Evolutionary conservation across 2,888 invertebrate genomes (phyloP).

Genomic region (Teinopalpus imperialis): DNA sequence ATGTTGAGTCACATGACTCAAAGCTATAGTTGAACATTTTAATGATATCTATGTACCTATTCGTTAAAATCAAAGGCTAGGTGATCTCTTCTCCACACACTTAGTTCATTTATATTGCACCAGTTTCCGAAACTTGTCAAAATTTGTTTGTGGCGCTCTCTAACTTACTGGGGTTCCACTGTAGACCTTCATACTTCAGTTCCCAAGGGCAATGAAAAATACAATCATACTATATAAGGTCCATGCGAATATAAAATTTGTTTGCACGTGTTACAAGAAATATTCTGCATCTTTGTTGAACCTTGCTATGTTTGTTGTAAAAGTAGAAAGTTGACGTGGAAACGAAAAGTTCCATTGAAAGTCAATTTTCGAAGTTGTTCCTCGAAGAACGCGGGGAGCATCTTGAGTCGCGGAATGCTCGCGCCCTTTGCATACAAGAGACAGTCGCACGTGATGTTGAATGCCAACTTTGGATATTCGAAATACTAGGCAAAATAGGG

Average conservation of each 20-base stretch:
- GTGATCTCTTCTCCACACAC: neutral
- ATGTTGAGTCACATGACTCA: slow-evolving; percentile 10
- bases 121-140: slow-evolving; percentile 11
- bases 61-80: slow-evolving; percentile 5
- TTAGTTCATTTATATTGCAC: slow-evolving; percentile 13
- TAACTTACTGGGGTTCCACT: slow-evolving; percentile 3
- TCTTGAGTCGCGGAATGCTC: slow-evolving; percentile 40
- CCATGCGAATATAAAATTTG: slow-evolving; percentile 21
- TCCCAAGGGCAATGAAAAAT: slow-evolving; percentile 20
- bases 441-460: slow-evolving; percentile 44
- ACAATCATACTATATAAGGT: slow-evolving; percentile 27
- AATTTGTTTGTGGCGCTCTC: slow-evolving; percentile 14
- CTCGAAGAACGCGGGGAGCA: slow-evolving; percentile 47
- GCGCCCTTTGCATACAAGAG: slow-evolving; percentile 54
- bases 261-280: slow-evolving; percentile 22
- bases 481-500: slow-evolving; percentile 18
- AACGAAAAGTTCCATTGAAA: slow-evolving; percentile 63
- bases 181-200: slow-evolving; percentile 13
- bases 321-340: slow-evolving; percentile 62
- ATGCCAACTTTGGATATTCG: slow-evolving; percentile 30
- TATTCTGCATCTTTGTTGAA: slow-evolving; percentile 20
- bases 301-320: slow-evolving; percentile 41
- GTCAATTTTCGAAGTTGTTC: slow-evolving; percentile 72
- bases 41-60: slow-evolving; percentile 5
- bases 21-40: slow-evolving; percentile 4